phyloP scores from a whole-genome alignment of 2,797 vertebrate genomes.

The Eurystomus glaucurus region DNA sequence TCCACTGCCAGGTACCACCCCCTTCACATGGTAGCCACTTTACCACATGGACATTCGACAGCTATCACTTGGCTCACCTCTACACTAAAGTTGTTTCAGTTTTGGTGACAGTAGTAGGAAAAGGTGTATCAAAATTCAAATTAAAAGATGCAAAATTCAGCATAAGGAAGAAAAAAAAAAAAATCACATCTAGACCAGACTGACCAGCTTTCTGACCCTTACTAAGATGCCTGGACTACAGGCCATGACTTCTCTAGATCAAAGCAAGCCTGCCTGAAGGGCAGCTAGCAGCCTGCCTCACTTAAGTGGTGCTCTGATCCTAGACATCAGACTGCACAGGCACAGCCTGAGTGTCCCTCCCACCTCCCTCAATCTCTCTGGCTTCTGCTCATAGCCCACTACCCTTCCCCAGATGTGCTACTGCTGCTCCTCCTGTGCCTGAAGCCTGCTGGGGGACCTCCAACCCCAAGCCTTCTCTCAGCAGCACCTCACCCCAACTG shows the following conservation, averaged over 20 bases:
- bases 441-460: not conserved
- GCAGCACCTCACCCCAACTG: not conserved
- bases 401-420: not conserved
- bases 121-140: not conserved
- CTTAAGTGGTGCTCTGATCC: not conserved
- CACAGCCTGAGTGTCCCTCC: not conserved
- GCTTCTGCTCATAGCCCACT: not conserved
- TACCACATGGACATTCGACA: not conserved
- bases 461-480: not conserved
- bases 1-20: fast-evolving
- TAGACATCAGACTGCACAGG: not conserved
- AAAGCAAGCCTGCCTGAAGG: not conserved
- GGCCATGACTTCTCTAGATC: not conserved
- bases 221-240: too few relatives aligned
- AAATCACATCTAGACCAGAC: fast-evolving
- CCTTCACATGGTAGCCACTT: not conserved
- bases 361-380: too few relatives aligned
- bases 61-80: not conserved
- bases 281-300: not conserved
- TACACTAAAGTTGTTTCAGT: fast-evolving
- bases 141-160: not conserved
- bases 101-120: not conserved
- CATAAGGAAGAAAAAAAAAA: not conserved
- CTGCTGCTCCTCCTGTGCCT: not conserved
- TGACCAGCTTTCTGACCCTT: not conserved